These are phyloP conservation scores for Prinia subflava DNA, from an alignment of 2,113 vertebrate genomes.

Conservation along the genomic window DNA sequence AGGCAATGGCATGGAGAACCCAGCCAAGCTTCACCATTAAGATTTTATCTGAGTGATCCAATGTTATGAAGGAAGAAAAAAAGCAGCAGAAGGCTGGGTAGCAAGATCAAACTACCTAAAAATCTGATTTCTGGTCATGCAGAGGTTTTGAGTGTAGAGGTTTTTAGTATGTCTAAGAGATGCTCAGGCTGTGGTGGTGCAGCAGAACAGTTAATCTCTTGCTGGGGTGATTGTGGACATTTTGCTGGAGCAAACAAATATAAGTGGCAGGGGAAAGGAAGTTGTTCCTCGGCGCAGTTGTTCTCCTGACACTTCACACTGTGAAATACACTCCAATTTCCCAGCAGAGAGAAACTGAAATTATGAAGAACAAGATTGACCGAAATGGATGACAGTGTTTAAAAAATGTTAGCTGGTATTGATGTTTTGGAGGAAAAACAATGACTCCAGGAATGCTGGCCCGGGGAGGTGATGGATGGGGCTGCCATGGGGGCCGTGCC, in stretches of 20 bases:
- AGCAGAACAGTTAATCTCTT: neutral
- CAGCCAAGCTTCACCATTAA: neutral
- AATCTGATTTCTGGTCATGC: neutral
- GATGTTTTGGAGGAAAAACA: neutral
- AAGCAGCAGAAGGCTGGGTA: neutral
- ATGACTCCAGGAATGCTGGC: neutral
- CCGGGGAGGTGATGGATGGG: neutral
- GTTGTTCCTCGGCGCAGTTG: neutral
- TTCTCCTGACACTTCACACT: neutral
- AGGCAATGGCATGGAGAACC: neutral
- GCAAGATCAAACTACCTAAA: neutral
- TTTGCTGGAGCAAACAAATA: neutral
- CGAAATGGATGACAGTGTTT: constrained; percentile 21
- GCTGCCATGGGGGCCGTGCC: neutral
- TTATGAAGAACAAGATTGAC: constrained; percentile 2
- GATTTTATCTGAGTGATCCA: constrained; percentile 17
- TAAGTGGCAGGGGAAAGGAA: neutral
- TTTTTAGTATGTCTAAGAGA: neutral
- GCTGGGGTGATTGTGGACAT: neutral
- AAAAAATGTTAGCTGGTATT: constrained; percentile 20
- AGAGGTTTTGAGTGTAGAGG: neutral
- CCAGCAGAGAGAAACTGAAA: neutral
- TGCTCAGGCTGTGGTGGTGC: neutral
- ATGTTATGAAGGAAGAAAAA: neutral
- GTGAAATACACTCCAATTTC: constrained; percentile 1